Base-by-base conservation (phyloP, 2,888 invertebrate genomes). In the Gastracanthus pulcherrimus region DNA sequence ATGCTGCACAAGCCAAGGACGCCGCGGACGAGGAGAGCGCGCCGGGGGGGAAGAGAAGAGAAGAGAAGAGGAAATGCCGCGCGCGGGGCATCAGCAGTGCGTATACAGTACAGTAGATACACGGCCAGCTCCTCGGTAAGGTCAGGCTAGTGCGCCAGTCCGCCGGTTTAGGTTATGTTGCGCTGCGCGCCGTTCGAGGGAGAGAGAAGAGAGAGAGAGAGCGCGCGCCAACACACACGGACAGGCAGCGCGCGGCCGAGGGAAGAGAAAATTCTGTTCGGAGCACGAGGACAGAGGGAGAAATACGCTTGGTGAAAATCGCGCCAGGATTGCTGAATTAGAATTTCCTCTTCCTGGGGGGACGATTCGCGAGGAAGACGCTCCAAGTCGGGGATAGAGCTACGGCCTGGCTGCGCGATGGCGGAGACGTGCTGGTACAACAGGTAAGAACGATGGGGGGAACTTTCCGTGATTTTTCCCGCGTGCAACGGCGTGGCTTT, bases 371-470 rank as follows among this genome's bases (percentile, higher is more conserved):
- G n/a, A n/a, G 60, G 29, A 19, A 3, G 13, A 31, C n/a, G 13
- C 36, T 4, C 23, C 19, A 2, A 34, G 1, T 51, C 9, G 13
- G 11, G 19, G 38, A 29, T 23, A 19, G 2, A n/a, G n/a, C n/a
- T n/a, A n/a, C n/a, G n/a, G n/a, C n/a, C n/a, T n/a, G n/a, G n/a
- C n/a, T 55, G 23, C 16, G 81, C 76, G n/a, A 84, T 84, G 84
- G 82, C 83, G 19, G 82, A 83, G 26, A 67, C 82, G 16, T 84
- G 84, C 76, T 84, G 84, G 84, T 84, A 83, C 48, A 71, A 83
- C 72, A 83, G 83, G 84, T 84, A 82, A 82, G 41, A 58, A 45
- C 19, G 31, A 48, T 13, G 31, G n/a, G 7, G 31, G 13, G 16
- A 5, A 13, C 29, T 67, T 58, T 45, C 67, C 31, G 45, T 62